Percentiles rank a stretch among this genome's conserved stretches.
These are phyloP conservation scores for Ginglymostoma cirratum DNA, from an alignment of 2,113 vertebrate species.

Conservation along the genomic window DNA sequence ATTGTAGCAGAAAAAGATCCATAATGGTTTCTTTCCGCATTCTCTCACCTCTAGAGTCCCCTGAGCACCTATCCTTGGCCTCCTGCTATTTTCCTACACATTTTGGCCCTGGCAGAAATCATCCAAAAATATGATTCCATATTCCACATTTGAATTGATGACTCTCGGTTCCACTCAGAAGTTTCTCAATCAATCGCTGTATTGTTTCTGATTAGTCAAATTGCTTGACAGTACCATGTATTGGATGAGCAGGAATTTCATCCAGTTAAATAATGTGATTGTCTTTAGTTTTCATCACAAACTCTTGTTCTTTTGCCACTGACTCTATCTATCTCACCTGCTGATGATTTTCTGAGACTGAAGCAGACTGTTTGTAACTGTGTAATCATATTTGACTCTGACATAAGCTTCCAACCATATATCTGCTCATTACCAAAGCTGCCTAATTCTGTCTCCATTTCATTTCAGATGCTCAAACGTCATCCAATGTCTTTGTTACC, in stretches of 20 bases:
- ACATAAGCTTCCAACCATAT: not conserved
- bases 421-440: too few relatives aligned
- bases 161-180: not conserved
- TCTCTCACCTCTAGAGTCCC: not conserved
- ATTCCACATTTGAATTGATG: not conserved
- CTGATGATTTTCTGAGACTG: not conserved
- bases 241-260: not conserved
- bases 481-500: not conserved
- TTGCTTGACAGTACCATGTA: not conserved
- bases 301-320: not conserved
- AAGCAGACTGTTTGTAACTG: not conserved
- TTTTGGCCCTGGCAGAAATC: not conserved
- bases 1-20: not conserved
- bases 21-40: not conserved
- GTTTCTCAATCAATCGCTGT: not conserved
- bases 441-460: too few relatives aligned
- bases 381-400: not conserved
- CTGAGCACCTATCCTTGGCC: not conserved
- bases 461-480: not conserved
- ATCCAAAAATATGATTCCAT: not conserved
- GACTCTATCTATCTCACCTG: too few relatives aligned
- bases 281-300: not conserved
- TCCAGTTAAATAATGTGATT: not conserved
- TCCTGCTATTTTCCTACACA: not conserved
- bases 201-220: not conserved